Base-by-base conservation (phyloP, 1,140 invertebrate genomes). In the Neodiprion lecontei region DNA sequence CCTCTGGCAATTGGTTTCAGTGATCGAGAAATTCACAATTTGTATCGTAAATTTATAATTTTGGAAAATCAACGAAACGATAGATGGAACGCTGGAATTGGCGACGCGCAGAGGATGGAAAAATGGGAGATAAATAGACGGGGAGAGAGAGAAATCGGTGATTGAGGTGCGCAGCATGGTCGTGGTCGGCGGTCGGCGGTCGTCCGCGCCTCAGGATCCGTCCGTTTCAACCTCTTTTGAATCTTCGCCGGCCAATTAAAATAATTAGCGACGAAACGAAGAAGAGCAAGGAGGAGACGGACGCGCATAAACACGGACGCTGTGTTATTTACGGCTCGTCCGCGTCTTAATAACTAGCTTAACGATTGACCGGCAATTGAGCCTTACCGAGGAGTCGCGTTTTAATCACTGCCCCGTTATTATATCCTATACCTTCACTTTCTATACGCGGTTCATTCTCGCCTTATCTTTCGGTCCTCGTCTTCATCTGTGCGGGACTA, bases 221-320 rank as follows among this genome's bases (percentile, higher is more conserved):
- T 23, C 67, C 71, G 48, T 61, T 70, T 65, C 69, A 69, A 74
- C 69, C 72, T 78, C 83, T 83, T 86, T 85, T 85, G 83, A 85
- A 84, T 84, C 80, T 79, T 80, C 81, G 82, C 85, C 85, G 83
- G 82, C 85, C 85, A 86, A 86, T 86, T 86, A 86, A 86, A 86
- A 86, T 86, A 86, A 86, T 86, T 86, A 86, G 85, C 84, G 83
- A 85, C 83, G 82, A 83, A 83, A 82, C 82, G 82, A 84, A 80
- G 79, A 80, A 84, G 82, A 83, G 81, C 80, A 61, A 40, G 28
- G 28, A 40, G 28, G 28, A 40, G 28, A 40, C 28, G 53, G 11
- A 14, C 53, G 11, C 53, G 53, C 53, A 61, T 61, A 61, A 61
- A 61, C 53, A 61, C 53, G 53, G 53, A 61, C 53, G 11, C 53